Conservation (phyloP, 2,113 vertebrate species). For the Calyptomena viridis region DNA sequence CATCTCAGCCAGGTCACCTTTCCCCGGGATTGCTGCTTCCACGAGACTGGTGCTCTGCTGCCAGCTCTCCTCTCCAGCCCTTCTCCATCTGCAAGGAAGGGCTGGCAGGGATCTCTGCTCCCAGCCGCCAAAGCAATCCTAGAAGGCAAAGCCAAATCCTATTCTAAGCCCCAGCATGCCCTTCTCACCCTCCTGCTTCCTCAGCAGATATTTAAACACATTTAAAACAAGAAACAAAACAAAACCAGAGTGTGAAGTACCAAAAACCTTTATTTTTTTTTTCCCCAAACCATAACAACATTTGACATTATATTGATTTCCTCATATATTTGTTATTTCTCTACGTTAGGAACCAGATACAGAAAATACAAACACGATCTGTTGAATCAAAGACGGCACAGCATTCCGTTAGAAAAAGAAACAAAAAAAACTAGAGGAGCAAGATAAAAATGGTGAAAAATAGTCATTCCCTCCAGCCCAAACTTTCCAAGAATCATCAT, state of each 20-base stretch:
- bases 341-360: slow-evolving; percentile 73
- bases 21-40: neutral
- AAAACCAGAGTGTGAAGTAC: slow-evolving; percentile 43
- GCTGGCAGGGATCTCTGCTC: neutral
- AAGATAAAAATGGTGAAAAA: slow-evolving; percentile 58
- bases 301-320: slow-evolving; percentile 75
- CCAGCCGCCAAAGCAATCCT: neutral
- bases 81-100: neutral
- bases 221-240: neutral
- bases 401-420: slow-evolving; percentile 67
- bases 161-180: neutral
- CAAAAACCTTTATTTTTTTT: slow-evolving; percentile 68
- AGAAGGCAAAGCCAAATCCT: neutral
- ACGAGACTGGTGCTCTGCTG: neutral
- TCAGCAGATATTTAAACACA: neutral
- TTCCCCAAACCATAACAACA: slow-evolving; percentile 59
- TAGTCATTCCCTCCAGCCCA: slow-evolving; percentile 45
- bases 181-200: neutral
- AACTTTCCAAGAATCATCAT: slow-evolving; percentile 62
- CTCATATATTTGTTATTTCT: slow-evolving; percentile 74
- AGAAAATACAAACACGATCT: slow-evolving; percentile 73
- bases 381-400: slow-evolving; percentile 63
- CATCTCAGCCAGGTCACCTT: rapidly evolving
- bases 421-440: slow-evolving; percentile 48
- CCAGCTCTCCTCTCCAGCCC: neutral